Conservation (phyloP, 2,888 invertebrate species). For the Mesopsocus fuscifrons region DNA sequence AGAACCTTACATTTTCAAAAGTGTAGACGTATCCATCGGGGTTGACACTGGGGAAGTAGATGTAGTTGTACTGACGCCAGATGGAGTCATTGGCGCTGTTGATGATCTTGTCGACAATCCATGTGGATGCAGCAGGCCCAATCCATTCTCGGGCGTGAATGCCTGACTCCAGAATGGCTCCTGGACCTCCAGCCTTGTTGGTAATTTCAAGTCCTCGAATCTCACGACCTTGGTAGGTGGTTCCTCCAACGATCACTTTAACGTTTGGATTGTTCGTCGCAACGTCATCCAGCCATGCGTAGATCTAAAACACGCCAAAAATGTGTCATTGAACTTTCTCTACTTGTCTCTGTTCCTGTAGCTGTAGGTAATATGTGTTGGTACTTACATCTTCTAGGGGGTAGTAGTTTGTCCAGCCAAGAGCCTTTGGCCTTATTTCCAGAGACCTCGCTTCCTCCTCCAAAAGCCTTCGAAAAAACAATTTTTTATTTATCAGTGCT, state of each 20-base stretch:
- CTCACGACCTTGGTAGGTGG: conserved; percentile 19
- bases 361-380: neutral
- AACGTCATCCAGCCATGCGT: conserved; percentile 3
- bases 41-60: conserved; percentile 24
- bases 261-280: neutral
- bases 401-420: conserved; percentile 4
- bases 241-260: conserved; percentile 16
- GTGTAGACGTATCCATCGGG: conserved; percentile 26
- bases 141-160: conserved; percentile 28
- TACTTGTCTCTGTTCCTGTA: no score
- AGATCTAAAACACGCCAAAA: neutral
- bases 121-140: conserved; percentile 25
- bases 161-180: conserved; percentile 15
- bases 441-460: no score
- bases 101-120: conserved; percentile 19
- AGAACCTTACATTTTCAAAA: conserved; percentile 13
- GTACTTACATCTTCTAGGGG: neutral
- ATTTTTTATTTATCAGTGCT: no score
- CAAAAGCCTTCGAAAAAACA: no score
- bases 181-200: conserved; percentile 11
- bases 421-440: no score
- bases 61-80: conserved; percentile 17
- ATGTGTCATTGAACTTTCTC: no score
- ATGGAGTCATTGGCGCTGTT: conserved; percentile 12
- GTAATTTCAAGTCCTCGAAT: conserved; percentile 12